phyloP scores from a whole-genome alignment of 2,113 vertebrate species.

The Fulmarus glacialis region DNA sequence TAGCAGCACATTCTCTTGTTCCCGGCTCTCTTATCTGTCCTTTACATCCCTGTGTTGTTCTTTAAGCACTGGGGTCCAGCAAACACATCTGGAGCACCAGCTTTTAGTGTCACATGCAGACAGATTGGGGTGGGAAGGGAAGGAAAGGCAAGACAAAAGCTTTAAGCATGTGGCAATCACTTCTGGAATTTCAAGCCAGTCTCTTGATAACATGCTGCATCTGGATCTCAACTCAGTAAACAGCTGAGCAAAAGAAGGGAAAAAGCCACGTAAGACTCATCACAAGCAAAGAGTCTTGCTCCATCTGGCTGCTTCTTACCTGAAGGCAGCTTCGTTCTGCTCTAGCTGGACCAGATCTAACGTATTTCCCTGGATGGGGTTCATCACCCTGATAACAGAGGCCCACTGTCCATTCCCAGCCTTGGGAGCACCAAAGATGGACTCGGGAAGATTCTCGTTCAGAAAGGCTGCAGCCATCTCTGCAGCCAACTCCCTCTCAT shows the following conservation, averaged over 20 bases:
- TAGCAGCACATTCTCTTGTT: not conserved
- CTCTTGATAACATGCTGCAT: not conserved
- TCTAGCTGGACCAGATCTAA: conserved; percentile 95
- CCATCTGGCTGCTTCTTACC: conserved; percentile 72
- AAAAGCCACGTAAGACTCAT: not conserved
- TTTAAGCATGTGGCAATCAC: not conserved
- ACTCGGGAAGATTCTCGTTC: conserved; percentile 95
- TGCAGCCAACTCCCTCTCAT: conserved; percentile 94
- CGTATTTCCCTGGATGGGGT: conserved; percentile 94
- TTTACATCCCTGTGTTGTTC: not conserved
- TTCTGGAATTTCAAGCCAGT: not conserved
- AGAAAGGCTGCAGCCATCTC: conserved; percentile 99
- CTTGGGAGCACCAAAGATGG: conserved; percentile 96
- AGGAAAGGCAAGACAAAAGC: not conserved
- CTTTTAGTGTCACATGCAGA: not conserved
- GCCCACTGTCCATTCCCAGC: conserved; percentile 97
- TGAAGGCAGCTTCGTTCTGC: conserved; percentile 98
- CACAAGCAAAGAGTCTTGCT: not conserved
- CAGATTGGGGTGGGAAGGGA: not conserved
- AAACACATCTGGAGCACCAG: not conserved
- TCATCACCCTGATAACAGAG: conserved; percentile 93
- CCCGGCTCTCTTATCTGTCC: not conserved
- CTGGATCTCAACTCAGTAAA: not conserved
- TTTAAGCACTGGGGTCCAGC: not conserved
- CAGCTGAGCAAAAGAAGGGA: not conserved